phyloP scores from a whole-genome alignment of 2,113 vertebrate genomes.

The Anoura caudifer region DNA sequence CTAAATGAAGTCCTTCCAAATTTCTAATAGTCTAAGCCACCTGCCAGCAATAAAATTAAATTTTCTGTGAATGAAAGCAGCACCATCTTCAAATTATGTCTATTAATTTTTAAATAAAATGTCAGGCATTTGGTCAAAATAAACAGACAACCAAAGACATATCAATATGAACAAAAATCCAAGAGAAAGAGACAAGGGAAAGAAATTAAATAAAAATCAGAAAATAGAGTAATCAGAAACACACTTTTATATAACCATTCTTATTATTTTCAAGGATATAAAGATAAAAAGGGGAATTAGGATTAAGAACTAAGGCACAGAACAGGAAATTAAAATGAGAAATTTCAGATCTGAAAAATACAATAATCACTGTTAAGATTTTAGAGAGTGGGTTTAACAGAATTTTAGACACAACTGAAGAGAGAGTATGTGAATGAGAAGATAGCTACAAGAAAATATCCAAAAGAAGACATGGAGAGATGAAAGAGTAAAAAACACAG shows the following conservation, averaged over 20 bases:
- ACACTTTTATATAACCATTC: neutral
- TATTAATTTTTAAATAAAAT: neutral
- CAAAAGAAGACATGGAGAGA: neutral
- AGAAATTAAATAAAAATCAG: neutral
- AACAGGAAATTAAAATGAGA: neutral
- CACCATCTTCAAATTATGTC: neutral
- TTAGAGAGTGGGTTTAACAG: neutral
- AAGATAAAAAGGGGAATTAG: neutral
- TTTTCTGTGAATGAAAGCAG: neutral
- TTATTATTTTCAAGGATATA: neutral
- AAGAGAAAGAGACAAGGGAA: neutral
- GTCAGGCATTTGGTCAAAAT: neutral
- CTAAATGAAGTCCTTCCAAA: neutral
- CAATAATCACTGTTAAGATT: neutral
- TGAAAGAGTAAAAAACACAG: neutral
- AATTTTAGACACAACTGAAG: neutral
- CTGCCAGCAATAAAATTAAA: neutral
- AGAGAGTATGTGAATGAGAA: neutral
- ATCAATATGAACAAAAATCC: neutral
- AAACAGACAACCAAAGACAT: neutral
- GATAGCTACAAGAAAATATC: neutral
- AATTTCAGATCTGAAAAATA: conserved; percentile 1
- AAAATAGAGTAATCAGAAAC: neutral
- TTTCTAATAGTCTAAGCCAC: neutral
- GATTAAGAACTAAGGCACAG: neutral